Conservation (phyloP, 2,888 invertebrate species). For the Chloromyia formosa region DNA sequence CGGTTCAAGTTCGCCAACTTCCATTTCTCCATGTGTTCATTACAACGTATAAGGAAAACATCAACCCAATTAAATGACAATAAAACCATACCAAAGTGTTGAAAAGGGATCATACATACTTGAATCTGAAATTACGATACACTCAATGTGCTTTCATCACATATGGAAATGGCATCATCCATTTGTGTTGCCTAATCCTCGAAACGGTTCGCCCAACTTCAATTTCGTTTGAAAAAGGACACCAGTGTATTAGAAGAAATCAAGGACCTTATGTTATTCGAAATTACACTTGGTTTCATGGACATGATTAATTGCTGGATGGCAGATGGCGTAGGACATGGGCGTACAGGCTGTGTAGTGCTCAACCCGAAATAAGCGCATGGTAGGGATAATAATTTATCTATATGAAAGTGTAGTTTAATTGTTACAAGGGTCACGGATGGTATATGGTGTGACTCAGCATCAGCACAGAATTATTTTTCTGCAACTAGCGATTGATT, state of each 20-base stretch:
- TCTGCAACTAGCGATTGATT: no score
- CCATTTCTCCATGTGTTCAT: neutral
- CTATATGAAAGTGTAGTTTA: no score
- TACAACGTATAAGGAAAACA: slow-evolving; percentile 15
- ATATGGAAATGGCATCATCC: neutral
- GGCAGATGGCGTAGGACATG: slow-evolving; percentile 17
- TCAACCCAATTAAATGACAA: slow-evolving; percentile 46
- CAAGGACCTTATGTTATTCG: slow-evolving; percentile 19
- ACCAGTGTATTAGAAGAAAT: neutral
- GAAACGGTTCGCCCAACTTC: neutral
- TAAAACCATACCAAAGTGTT: slow-evolving; percentile 46
- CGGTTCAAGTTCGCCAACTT: neutral
- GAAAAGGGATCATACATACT: slow-evolving; percentile 34
- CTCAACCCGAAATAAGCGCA: no score
- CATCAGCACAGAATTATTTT: no score
- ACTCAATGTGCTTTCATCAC: slow-evolving; percentile 13
- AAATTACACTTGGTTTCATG: slow-evolving; percentile 15
- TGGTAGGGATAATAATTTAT: no score
- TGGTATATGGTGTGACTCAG: no score
- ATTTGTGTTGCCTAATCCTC: neutral
- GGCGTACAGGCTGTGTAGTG: no score
- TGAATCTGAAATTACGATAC: slow-evolving; percentile 20
- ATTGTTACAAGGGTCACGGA: no score
- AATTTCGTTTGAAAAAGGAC: no score
- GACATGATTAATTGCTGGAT: slow-evolving; percentile 36